phyloP scores from a whole-genome alignment of 2,888 invertebrate genomes.

The Nebria brevicollis region DNA sequence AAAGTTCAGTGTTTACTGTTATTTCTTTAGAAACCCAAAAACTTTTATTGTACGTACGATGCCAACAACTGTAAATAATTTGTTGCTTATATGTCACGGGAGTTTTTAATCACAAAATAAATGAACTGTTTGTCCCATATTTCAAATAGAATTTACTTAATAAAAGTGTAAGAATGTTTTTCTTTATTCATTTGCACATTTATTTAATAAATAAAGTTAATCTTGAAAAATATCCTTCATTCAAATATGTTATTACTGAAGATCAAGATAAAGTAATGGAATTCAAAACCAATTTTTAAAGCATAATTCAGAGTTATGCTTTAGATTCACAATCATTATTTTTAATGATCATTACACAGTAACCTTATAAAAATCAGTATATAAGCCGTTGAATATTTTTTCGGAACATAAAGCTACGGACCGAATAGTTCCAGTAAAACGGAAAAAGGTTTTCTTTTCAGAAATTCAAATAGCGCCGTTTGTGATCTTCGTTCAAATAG shows the following conservation, averaged over 20 bases:
- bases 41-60: conserved; percentile 38
- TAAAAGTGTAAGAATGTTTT: too few relatives aligned
- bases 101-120: neutral
- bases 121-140: neutral
- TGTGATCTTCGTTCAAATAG: conserved; percentile 11
- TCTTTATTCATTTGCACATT: too few relatives aligned
- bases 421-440: neutral
- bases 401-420: neutral
- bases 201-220: too few relatives aligned
- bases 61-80: conserved; percentile 32
- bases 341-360: neutral
- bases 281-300: neutral
- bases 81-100: conserved; percentile 32
- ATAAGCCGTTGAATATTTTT: neutral
- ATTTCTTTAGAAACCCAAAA: conserved; percentile 26
- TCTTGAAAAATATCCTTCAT: too few relatives aligned
- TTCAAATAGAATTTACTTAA: too few relatives aligned
- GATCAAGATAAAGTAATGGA: neutral
- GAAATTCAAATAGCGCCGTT: conserved; percentile 15
- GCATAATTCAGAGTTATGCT: neutral
- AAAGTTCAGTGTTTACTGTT: conserved; percentile 40
- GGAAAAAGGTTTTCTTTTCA: neutral
- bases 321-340: neutral
- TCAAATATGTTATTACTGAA: too few relatives aligned
- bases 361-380: neutral